Conservation (phyloP, 2,797 vertebrate genomes). For the Oryzias sinensis region DNA sequence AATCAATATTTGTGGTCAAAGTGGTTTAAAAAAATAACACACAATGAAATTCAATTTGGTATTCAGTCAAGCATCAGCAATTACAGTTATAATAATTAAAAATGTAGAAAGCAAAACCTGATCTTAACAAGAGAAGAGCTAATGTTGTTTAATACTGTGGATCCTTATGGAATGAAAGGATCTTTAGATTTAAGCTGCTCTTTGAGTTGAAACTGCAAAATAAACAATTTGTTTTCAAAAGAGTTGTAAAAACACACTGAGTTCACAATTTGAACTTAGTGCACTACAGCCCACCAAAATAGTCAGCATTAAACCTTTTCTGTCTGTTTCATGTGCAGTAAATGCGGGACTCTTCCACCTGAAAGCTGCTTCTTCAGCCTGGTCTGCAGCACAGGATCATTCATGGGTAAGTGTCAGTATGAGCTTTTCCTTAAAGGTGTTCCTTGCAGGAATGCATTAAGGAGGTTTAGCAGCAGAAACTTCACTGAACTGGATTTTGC, state of each 20-base stretch:
- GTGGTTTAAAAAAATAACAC: no score
- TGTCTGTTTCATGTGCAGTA: constrained; percentile 72
- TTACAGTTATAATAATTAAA: no score
- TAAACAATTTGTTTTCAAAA: constrained; percentile 7
- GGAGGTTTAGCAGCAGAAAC: not conserved
- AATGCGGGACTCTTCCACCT: constrained; percentile 86
- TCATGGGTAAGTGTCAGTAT: constrained; percentile 77
- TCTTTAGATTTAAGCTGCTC: no score
- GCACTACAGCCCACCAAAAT: not conserved
- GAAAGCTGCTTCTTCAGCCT: constrained; percentile 94
- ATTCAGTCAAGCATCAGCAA: no score
- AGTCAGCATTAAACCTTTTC: constrained; percentile 7
- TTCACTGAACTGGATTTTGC: constrained; percentile 16
- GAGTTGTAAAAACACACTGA: not conserved
- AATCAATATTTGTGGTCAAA: no score
- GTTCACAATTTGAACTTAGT: constrained; percentile 9
- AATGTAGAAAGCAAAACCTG: no score
- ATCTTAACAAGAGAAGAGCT: no score
- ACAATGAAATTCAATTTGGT: no score
- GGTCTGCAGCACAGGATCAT: constrained; percentile 88
- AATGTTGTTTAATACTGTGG: no score
- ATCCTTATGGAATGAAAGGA: no score
- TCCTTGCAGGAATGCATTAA: no score
- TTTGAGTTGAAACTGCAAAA: no score
- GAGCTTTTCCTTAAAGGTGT: not conserved